Evolutionary conservation across 1,140 invertebrate genomes (phyloP).

Genomic region (Saccostrea glomerata): DNA sequence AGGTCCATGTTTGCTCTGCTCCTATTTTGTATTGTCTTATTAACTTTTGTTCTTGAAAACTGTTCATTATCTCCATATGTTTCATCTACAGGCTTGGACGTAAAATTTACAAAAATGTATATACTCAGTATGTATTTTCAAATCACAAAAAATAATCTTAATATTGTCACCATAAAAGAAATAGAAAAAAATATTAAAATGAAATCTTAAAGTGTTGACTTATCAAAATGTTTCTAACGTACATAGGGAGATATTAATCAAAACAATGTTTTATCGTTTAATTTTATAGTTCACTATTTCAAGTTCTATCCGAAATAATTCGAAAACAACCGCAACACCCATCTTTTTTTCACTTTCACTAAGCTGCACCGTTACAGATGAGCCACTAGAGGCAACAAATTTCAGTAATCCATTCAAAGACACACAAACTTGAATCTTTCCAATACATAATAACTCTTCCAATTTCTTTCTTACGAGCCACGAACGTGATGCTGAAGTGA

Average conservation of each 20-base stretch:
- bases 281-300: conserved; percentile 33
- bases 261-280: background rate
- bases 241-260: background rate
- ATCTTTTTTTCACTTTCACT: conserved; percentile 1
- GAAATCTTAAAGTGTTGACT: too few species aligned
- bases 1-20: too few species aligned
- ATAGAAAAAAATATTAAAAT: too few species aligned
- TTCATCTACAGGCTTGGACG: too few species aligned
- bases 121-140: too few species aligned
- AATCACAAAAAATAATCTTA: too few species aligned
- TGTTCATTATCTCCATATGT: too few species aligned
- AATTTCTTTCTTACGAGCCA: background rate
- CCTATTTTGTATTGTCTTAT: too few species aligned
- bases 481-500: conserved; percentile 6
- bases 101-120: too few species aligned
- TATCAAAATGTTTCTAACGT: too few species aligned
- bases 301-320: conserved; percentile 18
- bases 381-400: background rate
- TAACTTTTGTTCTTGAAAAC: too few species aligned
- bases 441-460: background rate
- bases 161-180: too few species aligned
- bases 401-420: background rate
- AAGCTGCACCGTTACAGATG: background rate
- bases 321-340: conserved; percentile 8
- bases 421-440: conserved; percentile 7